Evolutionary conservation across 1,140 invertebrate genomes (phyloP).

Genomic region (Homarus americanus): DNA sequence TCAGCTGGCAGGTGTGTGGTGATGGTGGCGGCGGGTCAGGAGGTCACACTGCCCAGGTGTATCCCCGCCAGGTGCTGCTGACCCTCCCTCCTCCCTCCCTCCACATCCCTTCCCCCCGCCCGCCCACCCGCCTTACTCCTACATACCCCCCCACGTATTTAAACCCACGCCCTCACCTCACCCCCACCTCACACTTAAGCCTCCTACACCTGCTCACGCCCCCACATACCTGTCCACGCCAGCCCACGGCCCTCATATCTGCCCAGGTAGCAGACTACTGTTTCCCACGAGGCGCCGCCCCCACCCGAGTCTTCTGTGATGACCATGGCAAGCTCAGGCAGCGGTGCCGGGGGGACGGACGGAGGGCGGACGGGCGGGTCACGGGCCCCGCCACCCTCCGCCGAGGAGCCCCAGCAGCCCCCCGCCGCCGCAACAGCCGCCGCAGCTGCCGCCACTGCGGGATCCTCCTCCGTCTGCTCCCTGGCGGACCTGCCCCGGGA

Average conservation of each 20-base stretch:
- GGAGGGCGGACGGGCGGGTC: constrained; percentile 39
- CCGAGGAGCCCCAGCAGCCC: constrained; percentile 21
- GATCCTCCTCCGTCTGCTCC: constrained; percentile 7
- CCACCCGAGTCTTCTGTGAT: constrained; percentile 48
- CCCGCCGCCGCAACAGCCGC: constrained; percentile 40
- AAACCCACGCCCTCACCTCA: not conserved
- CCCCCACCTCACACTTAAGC: not conserved
- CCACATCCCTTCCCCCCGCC: not conserved
- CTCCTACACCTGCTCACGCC: not conserved
- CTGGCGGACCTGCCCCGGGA: constrained; percentile 28
- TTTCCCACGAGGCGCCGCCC: not conserved
- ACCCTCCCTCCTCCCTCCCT: not conserved
- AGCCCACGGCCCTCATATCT: not conserved
- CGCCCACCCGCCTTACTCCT: not conserved
- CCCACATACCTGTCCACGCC: not conserved
- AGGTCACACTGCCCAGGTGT: not conserved
- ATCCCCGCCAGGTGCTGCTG: not conserved
- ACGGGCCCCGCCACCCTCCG: constrained; percentile 14
- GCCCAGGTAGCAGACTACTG: too few relatives aligned
- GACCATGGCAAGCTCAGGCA: constrained; percentile 65
- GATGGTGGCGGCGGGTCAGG: not conserved
- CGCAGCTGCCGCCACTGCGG: constrained; percentile 23
- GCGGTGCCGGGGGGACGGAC: constrained; percentile 48
- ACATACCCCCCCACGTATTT: not conserved
- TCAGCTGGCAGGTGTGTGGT: not conserved